Evolutionary conservation across 2,113 vertebrate genomes (phyloP), one percentile per base, ranked within the genome.

Genomic region (Melanotaenia duboulayi): DNA sequence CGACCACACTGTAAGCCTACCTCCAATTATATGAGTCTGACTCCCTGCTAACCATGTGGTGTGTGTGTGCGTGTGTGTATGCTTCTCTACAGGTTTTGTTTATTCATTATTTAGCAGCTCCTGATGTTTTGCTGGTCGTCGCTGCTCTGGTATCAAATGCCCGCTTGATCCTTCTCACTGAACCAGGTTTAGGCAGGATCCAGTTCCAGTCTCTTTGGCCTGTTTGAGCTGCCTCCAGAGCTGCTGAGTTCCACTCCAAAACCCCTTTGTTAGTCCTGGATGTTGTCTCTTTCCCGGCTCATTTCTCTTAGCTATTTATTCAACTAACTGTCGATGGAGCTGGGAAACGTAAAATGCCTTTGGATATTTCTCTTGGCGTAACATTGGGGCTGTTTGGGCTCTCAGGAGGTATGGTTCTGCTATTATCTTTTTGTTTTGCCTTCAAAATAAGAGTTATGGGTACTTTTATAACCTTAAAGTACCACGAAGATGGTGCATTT

Each of bases 91-190:
- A 52, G 67, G 67, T 68, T 57, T 71, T 4, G 49, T 75, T 90
- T 82, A 80, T 90, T 82, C 87, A 91, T 88, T 91, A 91, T 92
- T 91, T 75, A 90, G 72, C 74, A 83, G 82, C 78, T 88, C 83
- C 65, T 83, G 78, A 68, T 88, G 85, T 75, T 84, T 65, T 68
- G 49, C 79, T 68, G 46, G 69, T 64, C 51, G 32, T 62, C 55
- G 17, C 65, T 51, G 73, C 79, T 72, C 74, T 1, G 87, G 87
- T 92, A 74, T 92, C 91, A 81, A 76, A 76, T 90, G 83, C 81
- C 63, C 65, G 40, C 61, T 28, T 51, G 20, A 52, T 84, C 78
- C 54, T 70, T 79, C 76, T 71, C 78, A 52, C 63, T 60, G 71
- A 70, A 55, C 65, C 56, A 49, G 51, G 25, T 66, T 58, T 68